Conservation (phyloP, 1,140 invertebrate genomes). For the Hylaeus volcanicus region DNA sequence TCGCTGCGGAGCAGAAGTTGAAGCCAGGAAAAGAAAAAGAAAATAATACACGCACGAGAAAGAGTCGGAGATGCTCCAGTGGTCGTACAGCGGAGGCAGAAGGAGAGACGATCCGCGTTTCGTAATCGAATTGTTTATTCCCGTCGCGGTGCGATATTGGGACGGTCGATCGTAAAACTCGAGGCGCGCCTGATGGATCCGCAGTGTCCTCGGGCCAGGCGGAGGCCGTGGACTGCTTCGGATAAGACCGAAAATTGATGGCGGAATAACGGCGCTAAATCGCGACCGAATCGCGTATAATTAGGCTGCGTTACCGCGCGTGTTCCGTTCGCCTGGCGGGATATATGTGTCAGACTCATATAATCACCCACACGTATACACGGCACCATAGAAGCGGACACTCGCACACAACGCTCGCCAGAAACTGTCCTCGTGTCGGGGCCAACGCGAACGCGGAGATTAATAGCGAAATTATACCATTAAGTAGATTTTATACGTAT, state of each 20-base stretch:
- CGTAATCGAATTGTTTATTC: constrained; percentile 66
- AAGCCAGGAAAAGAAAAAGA: not conserved
- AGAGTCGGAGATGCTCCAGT: not conserved
- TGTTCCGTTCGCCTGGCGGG: not conserved
- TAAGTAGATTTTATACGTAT: constrained; percentile 66
- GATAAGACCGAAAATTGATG: constrained; percentile 66
- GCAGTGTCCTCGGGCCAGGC: constrained; percentile 42
- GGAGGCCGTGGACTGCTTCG: constrained; percentile 54
- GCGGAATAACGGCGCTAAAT: constrained; percentile 64
- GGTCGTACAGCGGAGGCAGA: not conserved
- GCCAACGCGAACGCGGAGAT: constrained; percentile 66
- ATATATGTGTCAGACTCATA: not conserved
- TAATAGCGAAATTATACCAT: constrained; percentile 77
- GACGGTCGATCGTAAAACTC: constrained; percentile 62
- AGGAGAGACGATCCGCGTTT: constrained; percentile 40
- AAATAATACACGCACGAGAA: not conserved
- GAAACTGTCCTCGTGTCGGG: constrained; percentile 29
- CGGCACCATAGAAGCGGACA: not conserved
- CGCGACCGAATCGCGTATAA: constrained; percentile 64
- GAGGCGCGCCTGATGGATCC: constrained; percentile 59
- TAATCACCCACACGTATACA: constrained; percentile 24
- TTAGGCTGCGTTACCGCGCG: constrained; percentile 52
- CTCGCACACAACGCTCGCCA: not conserved
- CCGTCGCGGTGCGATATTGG: constrained; percentile 58
- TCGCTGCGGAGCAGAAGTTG: not conserved